Percentiles rank a stretch among this genome's conserved stretches.
These are phyloP conservation scores for Phasia obesa DNA, from an alignment of 2,888 invertebrate species.

Conservation along the genomic window DNA sequence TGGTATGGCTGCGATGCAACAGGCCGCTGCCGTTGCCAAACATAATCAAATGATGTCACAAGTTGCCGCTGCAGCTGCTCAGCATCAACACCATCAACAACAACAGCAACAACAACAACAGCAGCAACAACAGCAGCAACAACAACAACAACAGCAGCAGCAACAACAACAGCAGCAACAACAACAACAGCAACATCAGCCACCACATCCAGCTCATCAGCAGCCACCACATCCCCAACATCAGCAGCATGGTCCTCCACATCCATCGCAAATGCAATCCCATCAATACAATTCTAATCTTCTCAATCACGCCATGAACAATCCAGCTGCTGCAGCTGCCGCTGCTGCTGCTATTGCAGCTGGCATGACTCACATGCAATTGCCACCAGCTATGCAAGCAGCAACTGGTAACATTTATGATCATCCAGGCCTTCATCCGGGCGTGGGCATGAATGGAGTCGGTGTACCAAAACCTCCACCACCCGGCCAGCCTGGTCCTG, in stretches of 20 bases:
- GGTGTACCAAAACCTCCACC: conserved; percentile 74
- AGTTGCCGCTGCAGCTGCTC: conserved; percentile 78
- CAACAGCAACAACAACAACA: conserved; percentile 80
- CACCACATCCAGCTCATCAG: conserved; percentile 83
- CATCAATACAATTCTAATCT: conserved; percentile 81
- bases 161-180: conserved; percentile 82
- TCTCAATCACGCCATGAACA: conserved; percentile 81
- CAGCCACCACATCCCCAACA: conserved; percentile 83
- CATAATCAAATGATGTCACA: conserved; percentile 81
- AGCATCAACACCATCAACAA: conserved; percentile 83
- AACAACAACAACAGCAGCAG: conserved; percentile 83
- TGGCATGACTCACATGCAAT: conserved; percentile 79
- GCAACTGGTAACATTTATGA: conserved; percentile 79
- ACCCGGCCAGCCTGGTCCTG: conserved; percentile 75
- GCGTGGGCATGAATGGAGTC: conserved; percentile 78
- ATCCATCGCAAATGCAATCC: conserved; percentile 84
- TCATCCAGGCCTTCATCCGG: conserved; percentile 80
- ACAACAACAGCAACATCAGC: conserved; percentile 79
- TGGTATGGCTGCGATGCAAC: conserved; percentile 81
- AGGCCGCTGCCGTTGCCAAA: conserved; percentile 80
- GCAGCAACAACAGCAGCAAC: conserved; percentile 82
- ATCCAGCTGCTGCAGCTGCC: conserved; percentile 78
- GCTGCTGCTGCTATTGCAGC: conserved; percentile 77
- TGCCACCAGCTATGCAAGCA: conserved; percentile 78
- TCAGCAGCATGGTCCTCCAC: conserved; percentile 81